phyloP scores from a whole-genome alignment of 1,140 invertebrate species.

The Augochlora pura region DNA sequence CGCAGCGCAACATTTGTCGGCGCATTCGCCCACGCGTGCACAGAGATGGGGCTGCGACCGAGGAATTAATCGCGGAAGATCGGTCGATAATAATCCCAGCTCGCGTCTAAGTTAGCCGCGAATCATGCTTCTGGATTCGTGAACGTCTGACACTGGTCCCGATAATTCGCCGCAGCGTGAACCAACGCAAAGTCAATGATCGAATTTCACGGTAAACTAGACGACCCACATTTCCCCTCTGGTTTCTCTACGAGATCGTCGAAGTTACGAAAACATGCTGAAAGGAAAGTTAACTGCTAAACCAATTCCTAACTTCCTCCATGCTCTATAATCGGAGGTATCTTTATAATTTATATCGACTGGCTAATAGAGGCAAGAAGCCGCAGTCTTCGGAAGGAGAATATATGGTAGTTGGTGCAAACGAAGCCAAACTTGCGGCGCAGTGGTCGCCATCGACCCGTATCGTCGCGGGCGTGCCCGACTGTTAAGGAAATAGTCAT shows the following conservation, averaged over 20 bases:
- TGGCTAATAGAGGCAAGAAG: no score
- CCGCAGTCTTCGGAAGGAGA: not conserved
- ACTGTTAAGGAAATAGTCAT: slow-evolving; percentile 1
- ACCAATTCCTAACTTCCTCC: not conserved
- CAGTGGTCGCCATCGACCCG: not conserved
- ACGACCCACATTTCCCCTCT: not conserved
- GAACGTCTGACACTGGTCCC: slow-evolving; percentile 1
- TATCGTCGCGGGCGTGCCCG: not conserved
- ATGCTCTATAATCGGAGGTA: not conserved
- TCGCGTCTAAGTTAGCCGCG: not conserved
- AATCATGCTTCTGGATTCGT: slow-evolving; percentile 31
- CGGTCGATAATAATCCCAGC: not conserved
- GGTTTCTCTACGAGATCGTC: not conserved
- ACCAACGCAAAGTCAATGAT: slow-evolving; percentile 48
- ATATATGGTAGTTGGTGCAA: no score
- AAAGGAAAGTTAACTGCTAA: no score
- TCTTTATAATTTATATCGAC: not conserved
- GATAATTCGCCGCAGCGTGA: not conserved
- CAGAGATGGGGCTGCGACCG: slow-evolving; percentile 3
- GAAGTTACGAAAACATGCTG: not conserved
- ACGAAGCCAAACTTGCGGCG: no score
- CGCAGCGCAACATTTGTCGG: slow-evolving; percentile 4
- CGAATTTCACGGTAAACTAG: slow-evolving; percentile 48
- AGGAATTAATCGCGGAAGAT: slow-evolving; percentile 4
- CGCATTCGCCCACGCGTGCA: not conserved